Evolutionary conservation across 2,888 invertebrate species (phyloP), one percentile per base, ranked within the genome.

Genomic region (Synergus itoensis): DNA sequence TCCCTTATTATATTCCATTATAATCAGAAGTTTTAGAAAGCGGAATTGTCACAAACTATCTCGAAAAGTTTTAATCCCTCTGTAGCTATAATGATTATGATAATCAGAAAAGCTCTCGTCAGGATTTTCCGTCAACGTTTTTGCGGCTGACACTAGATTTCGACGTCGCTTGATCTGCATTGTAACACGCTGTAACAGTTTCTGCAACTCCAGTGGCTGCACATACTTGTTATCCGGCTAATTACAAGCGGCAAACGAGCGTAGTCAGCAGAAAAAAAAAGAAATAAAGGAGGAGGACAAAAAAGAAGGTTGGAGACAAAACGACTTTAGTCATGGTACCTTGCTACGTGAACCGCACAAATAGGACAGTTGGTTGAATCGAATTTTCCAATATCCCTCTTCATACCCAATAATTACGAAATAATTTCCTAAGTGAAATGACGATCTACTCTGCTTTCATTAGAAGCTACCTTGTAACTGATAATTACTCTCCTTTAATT

Each of bases 231-330:
- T 69, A 69, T 36, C 60, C 78, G 60, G n/a, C 78, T 78, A 78
- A 78, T 78, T 78, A 69, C 78, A 57, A 78, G 48, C 73, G 7
- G 78, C 36, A 73, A 78, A 78, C 78, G 62, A 78, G 36, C 69
- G 16, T 69, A 62, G 62, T 69, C 67, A 12, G 43, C 73, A 43
- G 16, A 48, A n/a, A 60, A 69, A 69, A 62, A 73, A 62, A 43
- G 62, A 18, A 45, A 67, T 67, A 28, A 67, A 45, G 67, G 14
- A 28, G 43, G 43, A 67, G 67, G 11, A 67, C 45, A 67, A 67
- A 67, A 67, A 45, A 43, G 21, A 45, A 67, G 28, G 67, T 45
- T 67, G 12, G 45, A 45, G 45, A 67, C 45, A 45, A 45, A 67
- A 45, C 45, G 67, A 67, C 28, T 67, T 45, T 45, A 67, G 45